phyloP scores from a whole-genome alignment of 2,888 invertebrate species.

The Campopleginae sp. region DNA sequence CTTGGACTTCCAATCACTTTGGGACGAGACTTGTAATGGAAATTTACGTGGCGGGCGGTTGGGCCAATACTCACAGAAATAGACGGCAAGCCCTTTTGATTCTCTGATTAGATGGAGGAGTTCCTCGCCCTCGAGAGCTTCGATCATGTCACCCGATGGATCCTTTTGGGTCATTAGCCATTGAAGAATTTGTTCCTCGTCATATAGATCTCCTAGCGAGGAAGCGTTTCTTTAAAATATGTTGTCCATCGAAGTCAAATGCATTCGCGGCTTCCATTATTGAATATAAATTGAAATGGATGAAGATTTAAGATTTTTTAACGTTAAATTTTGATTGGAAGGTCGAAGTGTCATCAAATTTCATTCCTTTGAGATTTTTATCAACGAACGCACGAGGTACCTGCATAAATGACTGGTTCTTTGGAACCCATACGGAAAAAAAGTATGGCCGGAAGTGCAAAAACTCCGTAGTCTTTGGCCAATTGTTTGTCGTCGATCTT shows the following conservation, averaged over 20 bases:
- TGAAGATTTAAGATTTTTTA: too few species aligned
- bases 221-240: neutral
- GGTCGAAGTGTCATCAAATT: neutral
- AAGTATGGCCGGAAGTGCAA: slow-evolving; percentile 94
- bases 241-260: neutral
- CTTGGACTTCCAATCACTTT: neutral
- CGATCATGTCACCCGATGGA: slow-evolving; percentile 95
- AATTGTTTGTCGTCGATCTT: slow-evolving; percentile 95
- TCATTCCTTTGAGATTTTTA: neutral
- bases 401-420: slow-evolving; percentile 96
- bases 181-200: slow-evolving; percentile 94
- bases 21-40: neutral
- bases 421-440: slow-evolving; percentile 95
- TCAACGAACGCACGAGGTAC: slow-evolving; percentile 82
- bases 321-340: too few species aligned
- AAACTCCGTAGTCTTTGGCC: slow-evolving; percentile 95
- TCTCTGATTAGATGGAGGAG: slow-evolving; percentile 91
- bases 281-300: too few species aligned
- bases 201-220: slow-evolving; percentile 91
- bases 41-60: neutral
- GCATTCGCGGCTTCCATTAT: neutral
- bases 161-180: slow-evolving; percentile 97
- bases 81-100: slow-evolving; percentile 93
- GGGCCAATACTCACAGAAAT: slow-evolving; percentile 92
- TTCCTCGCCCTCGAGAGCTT: slow-evolving; percentile 93